phyloP scores from a whole-genome alignment of 2,113 vertebrate species.

The Lates calcarifer region DNA sequence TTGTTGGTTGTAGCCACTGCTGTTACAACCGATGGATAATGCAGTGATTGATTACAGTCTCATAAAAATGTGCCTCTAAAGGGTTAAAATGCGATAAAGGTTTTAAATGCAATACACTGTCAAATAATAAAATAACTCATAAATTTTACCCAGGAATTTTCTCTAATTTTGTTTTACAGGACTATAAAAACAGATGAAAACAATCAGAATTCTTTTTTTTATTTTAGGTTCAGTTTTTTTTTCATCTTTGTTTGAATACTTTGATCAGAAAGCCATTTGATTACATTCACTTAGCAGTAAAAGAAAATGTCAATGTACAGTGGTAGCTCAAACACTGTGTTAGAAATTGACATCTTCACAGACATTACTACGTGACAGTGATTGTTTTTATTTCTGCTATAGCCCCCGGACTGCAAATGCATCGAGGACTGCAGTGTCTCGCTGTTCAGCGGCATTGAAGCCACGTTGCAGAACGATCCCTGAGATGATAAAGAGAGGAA shows the following conservation, averaged over 20 bases:
- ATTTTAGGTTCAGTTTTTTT: neutral
- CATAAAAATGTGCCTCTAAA: conserved; percentile 61
- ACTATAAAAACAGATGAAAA: neutral
- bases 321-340: neutral
- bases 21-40: conserved; percentile 58
- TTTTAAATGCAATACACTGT: conserved; percentile 50
- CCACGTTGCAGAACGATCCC: conserved; percentile 71
- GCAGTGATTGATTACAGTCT: conserved; percentile 31
- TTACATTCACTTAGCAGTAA: neutral
- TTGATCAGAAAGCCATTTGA: neutral
- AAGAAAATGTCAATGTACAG: neutral
- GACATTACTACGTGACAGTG: conserved; percentile 39
- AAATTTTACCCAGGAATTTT: conserved; percentile 4
- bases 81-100: conserved; percentile 65
- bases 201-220: neutral
- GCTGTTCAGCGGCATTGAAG: conserved; percentile 62
- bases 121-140: conserved; percentile 14
- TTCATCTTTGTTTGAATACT: neutral
- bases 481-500: conserved; percentile 83
- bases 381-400: conserved; percentile 43
- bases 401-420: conserved; percentile 45
- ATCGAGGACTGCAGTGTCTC: conserved; percentile 50
- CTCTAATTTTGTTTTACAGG: neutral
- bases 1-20: conserved; percentile 16
- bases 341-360: conserved; percentile 36